phyloP scores from a whole-genome alignment of 2,888 invertebrate species.

The Hydropsyche betteni region DNA sequence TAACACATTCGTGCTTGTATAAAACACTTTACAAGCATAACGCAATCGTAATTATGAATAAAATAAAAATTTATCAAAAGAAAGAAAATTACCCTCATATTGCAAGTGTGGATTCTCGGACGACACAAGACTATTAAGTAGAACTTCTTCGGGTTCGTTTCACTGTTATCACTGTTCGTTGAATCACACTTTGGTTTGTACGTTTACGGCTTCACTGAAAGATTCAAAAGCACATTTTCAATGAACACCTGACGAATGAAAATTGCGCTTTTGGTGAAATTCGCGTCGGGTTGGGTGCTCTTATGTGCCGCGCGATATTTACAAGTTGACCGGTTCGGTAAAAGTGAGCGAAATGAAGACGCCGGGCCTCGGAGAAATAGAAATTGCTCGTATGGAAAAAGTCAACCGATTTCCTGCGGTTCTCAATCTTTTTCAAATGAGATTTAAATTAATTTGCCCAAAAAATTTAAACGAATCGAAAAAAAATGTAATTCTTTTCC shows the following conservation, averaged over 20 bases:
- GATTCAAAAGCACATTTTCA: background rate
- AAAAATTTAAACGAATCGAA: too few relatives aligned
- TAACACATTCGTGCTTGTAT: too few relatives aligned
- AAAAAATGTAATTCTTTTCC: too few relatives aligned
- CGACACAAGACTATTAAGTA: too few relatives aligned
- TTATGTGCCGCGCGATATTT: background rate
- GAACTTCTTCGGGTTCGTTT: background rate
- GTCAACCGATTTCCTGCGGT: background rate
- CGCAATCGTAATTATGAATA: too few relatives aligned
- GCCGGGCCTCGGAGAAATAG: conserved; percentile 34
- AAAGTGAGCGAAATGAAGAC: conserved; percentile 40
- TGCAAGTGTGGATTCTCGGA: too few relatives aligned
- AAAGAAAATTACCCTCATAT: too few relatives aligned
- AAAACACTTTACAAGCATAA: too few relatives aligned
- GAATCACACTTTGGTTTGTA: background rate
- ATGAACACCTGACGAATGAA: background rate
- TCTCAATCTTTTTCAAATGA: conserved; percentile 9
- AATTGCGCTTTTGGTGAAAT: background rate
- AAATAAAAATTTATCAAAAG: too few relatives aligned
- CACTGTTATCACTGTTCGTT: background rate
- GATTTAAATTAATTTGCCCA: too few relatives aligned
- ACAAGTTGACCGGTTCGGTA: conserved; percentile 38
- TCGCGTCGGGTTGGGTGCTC: background rate
- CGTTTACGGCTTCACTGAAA: background rate
- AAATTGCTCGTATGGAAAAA: conserved; percentile 32